Conservation (phyloP, 2,797 vertebrate species). For the Characodon lateralis region DNA sequence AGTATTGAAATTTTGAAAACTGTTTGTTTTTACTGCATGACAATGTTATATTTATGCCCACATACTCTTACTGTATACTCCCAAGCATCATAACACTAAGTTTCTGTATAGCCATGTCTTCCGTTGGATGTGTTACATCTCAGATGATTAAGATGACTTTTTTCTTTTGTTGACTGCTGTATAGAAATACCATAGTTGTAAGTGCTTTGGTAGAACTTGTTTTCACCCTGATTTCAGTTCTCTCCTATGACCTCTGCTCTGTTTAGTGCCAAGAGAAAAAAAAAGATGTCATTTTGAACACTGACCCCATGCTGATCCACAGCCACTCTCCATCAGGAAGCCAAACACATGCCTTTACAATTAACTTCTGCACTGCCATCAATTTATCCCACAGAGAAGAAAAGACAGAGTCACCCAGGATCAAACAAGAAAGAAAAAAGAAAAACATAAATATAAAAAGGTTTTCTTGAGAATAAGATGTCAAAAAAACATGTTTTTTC, state of each 20-base stretch:
- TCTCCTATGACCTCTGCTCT: slow-evolving; percentile 76
- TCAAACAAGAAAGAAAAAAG: slow-evolving; percentile 69
- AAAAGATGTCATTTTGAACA: slow-evolving; percentile 78
- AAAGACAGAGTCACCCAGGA: slow-evolving; percentile 78
- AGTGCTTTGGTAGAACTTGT: slow-evolving; percentile 75
- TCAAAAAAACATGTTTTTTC: slow-evolving; percentile 70
- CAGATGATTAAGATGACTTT: slow-evolving; percentile 62
- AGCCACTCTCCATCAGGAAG: slow-evolving; percentile 80
- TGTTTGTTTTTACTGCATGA: slow-evolving; percentile 44
- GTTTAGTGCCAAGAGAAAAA: slow-evolving; percentile 71
- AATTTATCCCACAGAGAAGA: slow-evolving; percentile 77
- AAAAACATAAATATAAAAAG: slow-evolving; percentile 72
- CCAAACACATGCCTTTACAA: slow-evolving; percentile 82
- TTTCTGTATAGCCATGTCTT: slow-evolving; percentile 46
- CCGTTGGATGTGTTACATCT: slow-evolving; percentile 55
- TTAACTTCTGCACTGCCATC: slow-evolving; percentile 81
- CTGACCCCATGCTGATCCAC: slow-evolving; percentile 73
- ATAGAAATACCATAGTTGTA: slow-evolving; percentile 70
- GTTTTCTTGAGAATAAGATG: slow-evolving; percentile 65
- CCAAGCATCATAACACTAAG: slow-evolving; percentile 39
- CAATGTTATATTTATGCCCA: slow-evolving; percentile 62
- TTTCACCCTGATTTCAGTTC: slow-evolving; percentile 73
- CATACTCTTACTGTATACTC: slow-evolving; percentile 58
- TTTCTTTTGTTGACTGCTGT: slow-evolving; percentile 70
- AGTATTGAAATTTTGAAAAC: slow-evolving; percentile 54